A percentile compares a stretch with the other conserved stretches of the same genome.
Conservation (phyloP, 2,888 invertebrate genomes). For the Homarus gammarus region DNA sequence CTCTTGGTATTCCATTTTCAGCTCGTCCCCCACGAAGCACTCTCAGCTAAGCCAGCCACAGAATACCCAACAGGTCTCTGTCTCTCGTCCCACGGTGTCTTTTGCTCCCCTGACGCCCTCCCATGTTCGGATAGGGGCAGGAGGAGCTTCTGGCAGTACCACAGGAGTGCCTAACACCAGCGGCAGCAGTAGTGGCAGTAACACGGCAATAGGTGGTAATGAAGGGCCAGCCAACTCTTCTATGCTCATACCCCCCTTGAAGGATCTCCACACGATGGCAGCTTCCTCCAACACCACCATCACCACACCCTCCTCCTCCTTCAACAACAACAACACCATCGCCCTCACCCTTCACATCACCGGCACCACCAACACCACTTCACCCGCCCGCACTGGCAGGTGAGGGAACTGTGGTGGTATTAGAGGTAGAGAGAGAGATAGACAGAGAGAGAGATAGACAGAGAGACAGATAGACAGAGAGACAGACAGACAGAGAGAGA, state of each 20-base stretch:
- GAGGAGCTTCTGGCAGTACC: background rate
- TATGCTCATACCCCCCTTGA: constrained; percentile 52
- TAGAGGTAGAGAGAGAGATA: too few species aligned
- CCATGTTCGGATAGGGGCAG: constrained; percentile 30
- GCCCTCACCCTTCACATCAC: constrained; percentile 63
- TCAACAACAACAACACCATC: constrained; percentile 42
- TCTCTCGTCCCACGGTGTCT: constrained; percentile 77
- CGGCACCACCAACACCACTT: constrained; percentile 54
- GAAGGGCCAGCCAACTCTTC: constrained; percentile 9
- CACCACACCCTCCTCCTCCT: constrained; percentile 13
- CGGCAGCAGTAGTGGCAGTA: constrained; percentile 10
- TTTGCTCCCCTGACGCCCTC: constrained; percentile 59
- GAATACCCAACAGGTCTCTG: constrained; percentile 7
- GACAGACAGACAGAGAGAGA: too few species aligned
- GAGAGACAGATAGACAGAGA: too few species aligned
- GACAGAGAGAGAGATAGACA: too few species aligned
- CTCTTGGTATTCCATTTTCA: constrained; percentile 5
- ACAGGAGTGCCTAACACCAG: background rate
- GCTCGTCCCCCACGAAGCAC: constrained; percentile 58
- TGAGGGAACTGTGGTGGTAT: background rate
- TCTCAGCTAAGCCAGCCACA: constrained; percentile 13
- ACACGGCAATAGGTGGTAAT: background rate
- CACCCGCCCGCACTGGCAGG: constrained; percentile 56
- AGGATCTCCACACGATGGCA: constrained; percentile 29
- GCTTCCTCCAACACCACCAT: constrained; percentile 32